Conservation (phyloP, 64 coral and sea anemone genomes). For the Anthopleura sola region DNA sequence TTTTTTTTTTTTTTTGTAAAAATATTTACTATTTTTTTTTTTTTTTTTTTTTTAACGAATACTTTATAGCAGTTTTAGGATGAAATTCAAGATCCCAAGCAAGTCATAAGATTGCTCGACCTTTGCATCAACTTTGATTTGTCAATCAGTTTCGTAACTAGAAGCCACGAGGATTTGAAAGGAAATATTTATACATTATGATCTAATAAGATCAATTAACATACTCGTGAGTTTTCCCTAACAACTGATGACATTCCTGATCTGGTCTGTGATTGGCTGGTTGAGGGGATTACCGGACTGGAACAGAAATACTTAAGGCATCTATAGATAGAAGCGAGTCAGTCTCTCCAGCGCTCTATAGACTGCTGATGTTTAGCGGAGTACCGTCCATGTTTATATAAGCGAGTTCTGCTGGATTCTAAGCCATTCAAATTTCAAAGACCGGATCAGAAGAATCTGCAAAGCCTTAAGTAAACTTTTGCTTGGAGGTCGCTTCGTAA, state of each 20-base stretch:
- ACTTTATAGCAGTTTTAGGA: not conserved
- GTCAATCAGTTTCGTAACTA: not conserved
- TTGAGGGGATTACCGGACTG: not conserved
- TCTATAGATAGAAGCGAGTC: not conserved
- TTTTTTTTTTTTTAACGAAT: not conserved
- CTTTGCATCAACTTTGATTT: not conserved
- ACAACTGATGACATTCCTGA: not conserved
- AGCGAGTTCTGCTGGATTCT: not conserved
- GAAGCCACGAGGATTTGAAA: not conserved
- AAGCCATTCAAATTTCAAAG: not conserved
- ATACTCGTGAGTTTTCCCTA: conserved; percentile 19
- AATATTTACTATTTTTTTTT: no score
- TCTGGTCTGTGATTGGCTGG: not conserved
- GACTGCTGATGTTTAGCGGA: not conserved
- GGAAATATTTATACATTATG: not conserved
- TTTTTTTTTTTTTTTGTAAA: not conserved
- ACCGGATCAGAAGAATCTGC: not conserved
- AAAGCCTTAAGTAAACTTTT: not conserved
- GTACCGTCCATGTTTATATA: not conserved
- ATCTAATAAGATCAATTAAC: not conserved
- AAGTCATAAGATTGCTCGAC: not conserved
- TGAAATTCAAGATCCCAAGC: not conserved
- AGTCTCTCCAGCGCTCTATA: not conserved
- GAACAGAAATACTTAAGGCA: not conserved
- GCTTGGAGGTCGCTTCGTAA: not conserved